phyloP scores from a whole-genome alignment of 2,888 invertebrate species.

The Phaedon cochleariae region DNA sequence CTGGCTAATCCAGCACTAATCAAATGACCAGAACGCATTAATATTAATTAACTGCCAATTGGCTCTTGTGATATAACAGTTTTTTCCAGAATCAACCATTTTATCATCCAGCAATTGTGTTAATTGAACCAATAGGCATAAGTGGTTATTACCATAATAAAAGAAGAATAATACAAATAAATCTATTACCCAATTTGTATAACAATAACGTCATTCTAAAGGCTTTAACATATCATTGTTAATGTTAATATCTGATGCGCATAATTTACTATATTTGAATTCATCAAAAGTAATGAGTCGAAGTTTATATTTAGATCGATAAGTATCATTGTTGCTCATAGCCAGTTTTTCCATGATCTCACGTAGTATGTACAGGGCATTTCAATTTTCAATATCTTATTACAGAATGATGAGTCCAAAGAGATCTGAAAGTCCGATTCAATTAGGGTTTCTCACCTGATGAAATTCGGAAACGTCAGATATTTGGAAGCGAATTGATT shows the following conservation, averaged over 20 bases:
- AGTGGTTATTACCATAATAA: constrained; percentile 49
- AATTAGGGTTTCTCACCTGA: no score
- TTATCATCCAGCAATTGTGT: constrained; percentile 49
- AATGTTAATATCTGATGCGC: constrained; percentile 31
- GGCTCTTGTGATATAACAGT: constrained; percentile 42
- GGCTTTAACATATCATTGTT: constrained; percentile 33
- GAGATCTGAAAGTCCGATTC: no score
- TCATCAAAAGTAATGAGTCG: constrained; percentile 14
- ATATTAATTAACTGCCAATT: constrained; percentile 53
- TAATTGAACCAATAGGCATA: constrained; percentile 55
- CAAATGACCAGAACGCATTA: constrained; percentile 56
- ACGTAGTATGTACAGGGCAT: background rate
- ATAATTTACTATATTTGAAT: constrained; percentile 12
- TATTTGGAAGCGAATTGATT: no score
- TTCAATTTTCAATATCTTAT: no score
- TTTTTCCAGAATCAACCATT: constrained; percentile 49
- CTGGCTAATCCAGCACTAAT: constrained; percentile 57
- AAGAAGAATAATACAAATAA: constrained; percentile 44
- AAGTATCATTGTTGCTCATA: background rate
- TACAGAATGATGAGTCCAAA: no score
- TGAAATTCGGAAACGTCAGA: no score
- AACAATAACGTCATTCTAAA: constrained; percentile 36
- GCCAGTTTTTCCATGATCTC: background rate
- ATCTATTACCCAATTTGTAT: constrained; percentile 45
- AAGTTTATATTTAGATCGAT: constrained; percentile 24